Evolutionary conservation across 2,113 vertebrate genomes (phyloP).

Genomic region (Mionectes macconnelli): DNA sequence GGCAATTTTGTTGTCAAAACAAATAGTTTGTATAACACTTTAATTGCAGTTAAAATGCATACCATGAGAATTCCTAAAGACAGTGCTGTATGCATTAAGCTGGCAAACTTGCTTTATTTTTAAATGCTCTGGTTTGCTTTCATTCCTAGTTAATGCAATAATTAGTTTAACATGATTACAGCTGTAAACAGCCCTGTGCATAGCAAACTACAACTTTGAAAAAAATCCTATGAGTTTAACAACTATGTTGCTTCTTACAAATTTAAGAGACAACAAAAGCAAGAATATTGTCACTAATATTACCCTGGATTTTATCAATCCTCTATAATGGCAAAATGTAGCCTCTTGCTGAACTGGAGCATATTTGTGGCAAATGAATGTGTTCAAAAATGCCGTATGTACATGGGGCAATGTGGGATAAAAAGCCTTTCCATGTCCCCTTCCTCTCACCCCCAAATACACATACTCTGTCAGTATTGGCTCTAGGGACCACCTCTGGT

Average conservation of each 20-base stretch:
- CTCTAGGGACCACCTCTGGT: background rate
- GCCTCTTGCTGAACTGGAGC: background rate
- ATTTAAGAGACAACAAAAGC: background rate
- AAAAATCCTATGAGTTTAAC: background rate
- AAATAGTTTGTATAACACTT: background rate
- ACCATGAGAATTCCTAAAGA: background rate
- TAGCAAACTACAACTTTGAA: background rate
- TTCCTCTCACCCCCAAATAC: background rate
- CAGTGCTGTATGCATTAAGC: background rate
- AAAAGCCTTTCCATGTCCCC: background rate
- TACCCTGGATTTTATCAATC: background rate
- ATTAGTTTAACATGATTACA: background rate
- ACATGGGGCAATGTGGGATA: background rate
- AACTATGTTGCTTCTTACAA: background rate
- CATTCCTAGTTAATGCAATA: background rate
- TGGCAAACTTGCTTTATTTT: background rate
- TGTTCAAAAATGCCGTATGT: background rate
- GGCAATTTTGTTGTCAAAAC: background rate
- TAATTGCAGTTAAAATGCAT: constrained; percentile 3
- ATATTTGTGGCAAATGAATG: background rate
- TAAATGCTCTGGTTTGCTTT: background rate
- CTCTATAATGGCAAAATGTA: background rate
- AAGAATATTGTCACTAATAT: background rate
- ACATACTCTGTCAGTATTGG: constrained; percentile 5
- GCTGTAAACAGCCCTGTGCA: background rate